Evolutionary conservation across 2,888 invertebrate genomes (phyloP).

Genomic region (Nomada lathburiana): DNA sequence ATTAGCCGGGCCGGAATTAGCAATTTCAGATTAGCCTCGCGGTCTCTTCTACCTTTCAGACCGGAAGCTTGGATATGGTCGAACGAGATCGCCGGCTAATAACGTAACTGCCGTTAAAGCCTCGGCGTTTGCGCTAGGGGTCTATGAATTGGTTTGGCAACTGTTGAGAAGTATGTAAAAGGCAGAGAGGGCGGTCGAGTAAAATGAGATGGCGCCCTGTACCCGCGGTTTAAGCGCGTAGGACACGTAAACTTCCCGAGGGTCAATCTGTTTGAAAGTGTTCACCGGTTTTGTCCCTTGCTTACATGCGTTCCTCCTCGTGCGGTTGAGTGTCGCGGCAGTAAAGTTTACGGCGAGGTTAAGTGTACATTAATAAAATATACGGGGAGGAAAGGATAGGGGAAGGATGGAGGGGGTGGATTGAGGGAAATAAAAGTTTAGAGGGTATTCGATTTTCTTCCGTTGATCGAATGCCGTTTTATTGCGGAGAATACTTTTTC

Average conservation of each 20-base stretch:
- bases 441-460: constrained; percentile 41
- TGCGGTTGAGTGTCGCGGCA: constrained; percentile 9
- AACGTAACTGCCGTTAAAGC: constrained; percentile 55
- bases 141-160: not conserved
- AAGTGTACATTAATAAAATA: constrained; percentile 53
- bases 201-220: not conserved
- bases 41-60: constrained; percentile 46
- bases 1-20: constrained; percentile 82
- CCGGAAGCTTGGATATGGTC: constrained; percentile 4
- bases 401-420: not conserved
- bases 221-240: not conserved
- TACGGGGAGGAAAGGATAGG: not conserved
- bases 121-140: not conserved
- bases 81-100: constrained; percentile 53
- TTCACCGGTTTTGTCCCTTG: constrained; percentile 5
- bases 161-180: not conserved
- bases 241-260: not conserved
- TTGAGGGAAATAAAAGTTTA: constrained; percentile 47
- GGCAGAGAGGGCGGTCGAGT: too few relatives aligned
- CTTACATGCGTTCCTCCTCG: not conserved
- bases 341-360: constrained; percentile 43
- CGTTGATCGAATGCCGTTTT: constrained; percentile 20
- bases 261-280: constrained; percentile 37
- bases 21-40: constrained; percentile 80
- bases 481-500: constrained; percentile 8